Conservation (phyloP, 2,797 vertebrate genomes). For the Lacerta bilineata region DNA sequence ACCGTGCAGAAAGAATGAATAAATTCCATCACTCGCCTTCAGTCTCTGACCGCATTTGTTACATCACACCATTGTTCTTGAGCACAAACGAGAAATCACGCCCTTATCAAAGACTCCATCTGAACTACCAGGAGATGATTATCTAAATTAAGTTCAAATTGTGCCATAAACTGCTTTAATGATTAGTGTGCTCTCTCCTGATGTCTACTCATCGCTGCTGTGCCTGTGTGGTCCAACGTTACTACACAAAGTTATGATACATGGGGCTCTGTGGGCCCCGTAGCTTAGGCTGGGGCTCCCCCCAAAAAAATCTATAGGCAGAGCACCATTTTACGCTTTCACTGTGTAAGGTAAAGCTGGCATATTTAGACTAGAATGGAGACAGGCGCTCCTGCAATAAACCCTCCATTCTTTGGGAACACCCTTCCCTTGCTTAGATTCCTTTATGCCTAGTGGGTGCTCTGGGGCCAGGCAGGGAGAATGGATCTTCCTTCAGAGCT, state of each 20-base stretch:
- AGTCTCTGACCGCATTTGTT: background rate
- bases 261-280: background rate
- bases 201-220: background rate
- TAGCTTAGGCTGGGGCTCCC: background rate
- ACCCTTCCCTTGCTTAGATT: background rate
- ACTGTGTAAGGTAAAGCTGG: background rate
- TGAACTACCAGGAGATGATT: background rate
- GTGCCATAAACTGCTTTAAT: background rate
- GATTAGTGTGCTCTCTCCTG: background rate
- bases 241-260: background rate
- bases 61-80: background rate
- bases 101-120: background rate
- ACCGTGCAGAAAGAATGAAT: background rate
- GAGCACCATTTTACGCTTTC: background rate
- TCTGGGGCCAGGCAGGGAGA: background rate
- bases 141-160: slow-evolving; percentile 3
- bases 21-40: background rate
- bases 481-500: background rate
- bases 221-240: slow-evolving; percentile 8
- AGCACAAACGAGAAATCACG: background rate
- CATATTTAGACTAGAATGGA: slow-evolving; percentile 7
- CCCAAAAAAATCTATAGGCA: background rate
- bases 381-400: background rate
- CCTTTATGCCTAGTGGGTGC: background rate
- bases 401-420: background rate